Conservation (phyloP, 2,888 invertebrate genomes). For the Tyria jacobaeae region DNA sequence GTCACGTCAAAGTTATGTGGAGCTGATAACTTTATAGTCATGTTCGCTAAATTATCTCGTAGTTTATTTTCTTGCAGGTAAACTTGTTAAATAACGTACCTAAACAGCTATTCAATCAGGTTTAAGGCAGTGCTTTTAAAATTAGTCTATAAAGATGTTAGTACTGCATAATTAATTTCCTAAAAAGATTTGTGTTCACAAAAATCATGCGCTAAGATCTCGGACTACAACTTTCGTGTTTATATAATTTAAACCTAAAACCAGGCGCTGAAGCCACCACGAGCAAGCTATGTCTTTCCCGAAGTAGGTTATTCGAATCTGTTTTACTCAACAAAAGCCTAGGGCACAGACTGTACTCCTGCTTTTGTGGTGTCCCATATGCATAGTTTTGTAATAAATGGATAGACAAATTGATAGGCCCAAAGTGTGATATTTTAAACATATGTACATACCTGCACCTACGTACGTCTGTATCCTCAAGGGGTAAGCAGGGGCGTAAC, state of each 20-base stretch:
- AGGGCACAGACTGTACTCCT: slow-evolving; percentile 39
- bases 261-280: slow-evolving; percentile 39
- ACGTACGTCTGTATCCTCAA: too few species aligned
- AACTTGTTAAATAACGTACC: neutral
- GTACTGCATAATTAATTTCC: too few species aligned
- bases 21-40: slow-evolving; percentile 5
- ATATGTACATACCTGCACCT: too few species aligned
- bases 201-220: neutral
- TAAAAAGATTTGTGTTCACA: neutral
- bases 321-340: slow-evolving; percentile 50
- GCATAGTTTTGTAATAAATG: neutral
- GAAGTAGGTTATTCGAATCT: slow-evolving; percentile 64
- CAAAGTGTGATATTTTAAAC: too few species aligned
- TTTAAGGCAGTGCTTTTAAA: neutral
- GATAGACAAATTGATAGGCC: too few species aligned
- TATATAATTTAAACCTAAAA: slow-evolving; percentile 42
- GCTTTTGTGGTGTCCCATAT: slow-evolving; percentile 39
- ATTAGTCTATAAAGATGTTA: too few species aligned
- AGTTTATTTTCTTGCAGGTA: neutral
- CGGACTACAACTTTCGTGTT: slow-evolving; percentile 16
- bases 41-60: neutral
- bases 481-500: too few species aligned
- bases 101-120: neutral
- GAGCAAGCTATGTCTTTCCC: slow-evolving; percentile 31
- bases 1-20: slow-evolving; percentile 31